Conservation (phyloP, 2,888 invertebrate genomes). For the Phragmatobia fuliginosa region DNA sequence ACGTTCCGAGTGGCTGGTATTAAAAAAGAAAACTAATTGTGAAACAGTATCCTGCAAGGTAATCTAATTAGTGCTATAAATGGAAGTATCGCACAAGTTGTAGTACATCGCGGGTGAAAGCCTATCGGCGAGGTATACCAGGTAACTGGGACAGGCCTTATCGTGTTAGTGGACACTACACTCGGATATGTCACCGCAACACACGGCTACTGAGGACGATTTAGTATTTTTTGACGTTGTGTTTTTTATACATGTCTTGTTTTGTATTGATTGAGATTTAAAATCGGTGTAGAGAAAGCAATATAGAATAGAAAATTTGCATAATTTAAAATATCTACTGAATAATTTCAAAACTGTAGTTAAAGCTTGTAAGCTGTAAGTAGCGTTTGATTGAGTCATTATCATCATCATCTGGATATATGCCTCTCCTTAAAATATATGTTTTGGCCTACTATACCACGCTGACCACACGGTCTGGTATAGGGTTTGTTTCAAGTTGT, state of each 20-base stretch:
- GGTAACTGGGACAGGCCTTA: conserved; percentile 76
- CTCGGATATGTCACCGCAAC: conserved; percentile 11
- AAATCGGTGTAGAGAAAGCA: not conserved
- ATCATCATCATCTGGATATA: too few species aligned
- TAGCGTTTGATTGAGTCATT: too few species aligned
- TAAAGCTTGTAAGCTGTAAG: too few species aligned
- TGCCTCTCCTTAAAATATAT: too few species aligned
- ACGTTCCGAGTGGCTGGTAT: not conserved
- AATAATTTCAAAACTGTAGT: not conserved
- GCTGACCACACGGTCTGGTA: too few species aligned
- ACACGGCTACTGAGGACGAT: not conserved
- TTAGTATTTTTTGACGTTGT: not conserved
- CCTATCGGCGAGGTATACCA: conserved; percentile 71
- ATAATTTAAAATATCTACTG: not conserved
- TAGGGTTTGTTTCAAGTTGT: too few species aligned
- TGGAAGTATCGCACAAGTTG: conserved; percentile 12
- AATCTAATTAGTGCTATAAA: conserved; percentile 14
- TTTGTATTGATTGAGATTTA: not conserved
- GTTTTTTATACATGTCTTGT: not conserved
- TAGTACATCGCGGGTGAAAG: conserved; percentile 27
- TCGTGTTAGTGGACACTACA: conserved; percentile 72
- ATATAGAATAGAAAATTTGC: not conserved
- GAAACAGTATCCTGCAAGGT: conserved; percentile 9
- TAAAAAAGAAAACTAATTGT: not conserved
- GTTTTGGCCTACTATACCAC: too few species aligned